Conservation (phyloP, 2,113 vertebrate species). For the Caranx ignobilis region DNA sequence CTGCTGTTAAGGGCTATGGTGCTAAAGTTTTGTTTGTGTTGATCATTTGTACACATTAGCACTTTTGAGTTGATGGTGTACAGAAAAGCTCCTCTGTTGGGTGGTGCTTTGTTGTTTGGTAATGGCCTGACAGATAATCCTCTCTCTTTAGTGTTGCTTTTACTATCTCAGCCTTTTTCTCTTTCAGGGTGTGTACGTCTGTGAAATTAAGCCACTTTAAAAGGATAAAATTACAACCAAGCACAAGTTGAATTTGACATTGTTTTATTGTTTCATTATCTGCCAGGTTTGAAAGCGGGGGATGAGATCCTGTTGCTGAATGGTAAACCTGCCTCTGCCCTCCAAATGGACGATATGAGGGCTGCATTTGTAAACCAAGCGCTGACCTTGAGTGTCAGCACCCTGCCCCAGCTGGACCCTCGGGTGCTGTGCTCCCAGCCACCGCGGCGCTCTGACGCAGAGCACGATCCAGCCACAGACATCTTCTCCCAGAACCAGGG, state of each 20-base stretch:
- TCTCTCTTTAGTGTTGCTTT: too few species aligned
- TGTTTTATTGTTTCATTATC: background rate
- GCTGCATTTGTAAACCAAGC: constrained; percentile 86
- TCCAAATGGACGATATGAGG: constrained; percentile 88
- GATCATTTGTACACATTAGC: constrained; percentile 32
- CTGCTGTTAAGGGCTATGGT: constrained; percentile 14
- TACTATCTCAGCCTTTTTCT: too few species aligned
- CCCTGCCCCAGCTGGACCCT: constrained; percentile 82
- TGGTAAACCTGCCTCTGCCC: constrained; percentile 83
- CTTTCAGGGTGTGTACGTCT: background rate
- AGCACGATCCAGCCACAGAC: constrained; percentile 80
- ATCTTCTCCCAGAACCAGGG: constrained; percentile 88
- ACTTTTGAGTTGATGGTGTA: constrained; percentile 10
- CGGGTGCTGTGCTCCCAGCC: constrained; percentile 79
- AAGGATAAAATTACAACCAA: background rate
- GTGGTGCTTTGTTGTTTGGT: background rate
- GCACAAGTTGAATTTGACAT: background rate
- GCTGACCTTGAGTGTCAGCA: constrained; percentile 87
- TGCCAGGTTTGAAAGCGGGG: constrained; percentile 88
- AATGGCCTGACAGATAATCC: too few species aligned
- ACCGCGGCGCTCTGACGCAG: constrained; percentile 85
- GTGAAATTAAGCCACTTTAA: background rate
- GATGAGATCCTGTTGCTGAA: constrained; percentile 94
- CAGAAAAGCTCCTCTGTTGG: constrained; percentile 2
- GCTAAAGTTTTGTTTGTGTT: constrained; percentile 13